phyloP scores from a whole-genome alignment of 2,797 vertebrate species.

The Chelon auratus region DNA sequence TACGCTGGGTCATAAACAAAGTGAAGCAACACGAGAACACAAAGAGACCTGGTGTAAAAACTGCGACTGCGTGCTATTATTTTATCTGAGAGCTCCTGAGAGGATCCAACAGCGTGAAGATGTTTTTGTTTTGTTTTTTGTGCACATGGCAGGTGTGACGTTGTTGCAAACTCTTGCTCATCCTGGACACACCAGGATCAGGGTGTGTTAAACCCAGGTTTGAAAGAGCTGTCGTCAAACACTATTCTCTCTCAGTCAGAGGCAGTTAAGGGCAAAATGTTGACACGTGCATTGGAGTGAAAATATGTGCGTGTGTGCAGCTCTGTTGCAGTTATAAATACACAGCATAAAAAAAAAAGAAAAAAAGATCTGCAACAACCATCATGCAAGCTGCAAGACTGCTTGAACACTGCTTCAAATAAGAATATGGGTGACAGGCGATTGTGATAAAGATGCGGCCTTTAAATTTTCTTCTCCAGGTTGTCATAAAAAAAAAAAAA shows the following conservation, averaged over 20 bases:
- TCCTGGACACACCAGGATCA: slow-evolving; percentile 53
- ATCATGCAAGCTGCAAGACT: slow-evolving; percentile 23
- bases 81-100: background rate
- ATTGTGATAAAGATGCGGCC: background rate
- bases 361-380: slow-evolving; percentile 13
- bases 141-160: background rate
- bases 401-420: slow-evolving; percentile 12
- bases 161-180: slow-evolving; percentile 28
- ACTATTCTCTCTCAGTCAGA: background rate
- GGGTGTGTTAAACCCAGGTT: slow-evolving; percentile 54
- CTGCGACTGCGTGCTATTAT: background rate
- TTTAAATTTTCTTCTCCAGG: background rate
- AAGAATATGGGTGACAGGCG: slow-evolving; percentile 29
- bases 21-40: slow-evolving; percentile 6
- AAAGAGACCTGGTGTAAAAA: background rate
- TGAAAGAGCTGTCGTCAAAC: slow-evolving; percentile 42
- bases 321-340: background rate
- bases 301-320: background rate
- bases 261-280: too few species aligned
- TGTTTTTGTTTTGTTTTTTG: background rate
- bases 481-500: background rate
- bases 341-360: too few species aligned
- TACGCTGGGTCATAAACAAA: slow-evolving; percentile 22
- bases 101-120: background rate
- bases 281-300: slow-evolving; percentile 16